These are phyloP conservation scores for Xenopus borealis DNA, from an alignment of 2,113 vertebrate genomes.

Conservation along the genomic window DNA sequence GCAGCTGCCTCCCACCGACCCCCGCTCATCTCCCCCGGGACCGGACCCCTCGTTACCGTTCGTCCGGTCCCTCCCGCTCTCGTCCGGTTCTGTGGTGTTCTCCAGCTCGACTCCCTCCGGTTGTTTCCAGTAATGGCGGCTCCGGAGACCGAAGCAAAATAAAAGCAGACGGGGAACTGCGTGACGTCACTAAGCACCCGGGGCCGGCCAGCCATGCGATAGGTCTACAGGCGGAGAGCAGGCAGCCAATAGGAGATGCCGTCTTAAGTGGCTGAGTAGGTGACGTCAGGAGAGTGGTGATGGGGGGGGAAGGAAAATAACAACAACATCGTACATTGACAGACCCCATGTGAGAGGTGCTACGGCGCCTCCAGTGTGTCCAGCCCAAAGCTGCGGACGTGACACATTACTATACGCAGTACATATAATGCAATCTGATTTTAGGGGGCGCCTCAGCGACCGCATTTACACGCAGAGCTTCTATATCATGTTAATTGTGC, in stretches of 20 bases:
- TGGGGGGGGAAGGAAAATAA: conserved; percentile 2
- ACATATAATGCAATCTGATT: too few species aligned
- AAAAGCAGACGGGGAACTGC: conserved; percentile 57
- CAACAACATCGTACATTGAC: conserved; percentile 7
- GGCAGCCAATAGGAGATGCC: conserved; percentile 54
- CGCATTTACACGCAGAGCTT: too few species aligned
- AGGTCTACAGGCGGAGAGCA: conserved; percentile 41
- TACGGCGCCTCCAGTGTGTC: too few species aligned
- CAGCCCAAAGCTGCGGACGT: too few species aligned
- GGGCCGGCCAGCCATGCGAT: conserved; percentile 46
- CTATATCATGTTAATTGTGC: too few species aligned
- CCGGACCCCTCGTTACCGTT: conserved; percentile 37
- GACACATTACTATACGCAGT: too few species aligned
- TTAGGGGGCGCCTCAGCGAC: too few species aligned
- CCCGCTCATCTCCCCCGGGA: conserved; percentile 29
- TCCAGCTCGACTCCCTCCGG: conserved; percentile 37
- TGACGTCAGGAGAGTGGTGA: conserved; percentile 33
- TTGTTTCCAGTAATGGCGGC: conserved; percentile 64
- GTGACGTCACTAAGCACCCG: conserved; percentile 62
- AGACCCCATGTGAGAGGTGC: neutral
- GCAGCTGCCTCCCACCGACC: conserved; percentile 10
- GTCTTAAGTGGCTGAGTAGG: conserved; percentile 54
- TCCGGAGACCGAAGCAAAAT: conserved; percentile 64
- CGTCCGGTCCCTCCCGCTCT: conserved; percentile 44
- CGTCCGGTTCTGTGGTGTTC: conserved; percentile 14